phyloP scores from a whole-genome alignment of 2,113 vertebrate species.

The Xiphophorus couchianus region DNA sequence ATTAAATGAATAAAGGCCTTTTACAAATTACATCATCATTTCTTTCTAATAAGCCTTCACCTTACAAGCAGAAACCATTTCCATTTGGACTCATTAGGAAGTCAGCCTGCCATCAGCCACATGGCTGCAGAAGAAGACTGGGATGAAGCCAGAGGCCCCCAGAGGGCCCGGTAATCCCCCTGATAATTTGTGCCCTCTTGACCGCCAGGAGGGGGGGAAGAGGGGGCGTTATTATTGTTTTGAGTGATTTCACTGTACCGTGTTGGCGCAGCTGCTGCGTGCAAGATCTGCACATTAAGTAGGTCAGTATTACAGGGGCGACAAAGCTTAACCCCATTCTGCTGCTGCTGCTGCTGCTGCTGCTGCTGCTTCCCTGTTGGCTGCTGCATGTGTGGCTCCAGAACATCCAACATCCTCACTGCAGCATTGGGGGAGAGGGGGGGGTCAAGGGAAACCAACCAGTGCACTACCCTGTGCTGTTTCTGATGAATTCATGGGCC shows the following conservation, averaged over 20 bases:
- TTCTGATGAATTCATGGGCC: constrained; percentile 27
- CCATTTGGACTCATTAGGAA: constrained; percentile 3
- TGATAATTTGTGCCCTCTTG: constrained; percentile 30
- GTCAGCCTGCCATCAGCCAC: not conserved
- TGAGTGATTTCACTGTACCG: constrained; percentile 57
- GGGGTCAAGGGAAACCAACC: not conserved
- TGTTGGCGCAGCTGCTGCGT: constrained; percentile 35
- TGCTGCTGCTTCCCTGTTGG: constrained; percentile 12
- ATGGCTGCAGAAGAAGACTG: not conserved
- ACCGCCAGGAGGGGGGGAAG: constrained; percentile 12
- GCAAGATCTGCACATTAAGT: constrained; percentile 65
- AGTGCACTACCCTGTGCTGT: constrained; percentile 16
- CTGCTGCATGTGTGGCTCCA: constrained; percentile 11
- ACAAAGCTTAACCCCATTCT: constrained; percentile 66
- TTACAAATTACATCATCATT: constrained; percentile 1
- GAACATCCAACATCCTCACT: constrained; percentile 9
- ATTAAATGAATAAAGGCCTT: not conserved
- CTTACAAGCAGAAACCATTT: not conserved
- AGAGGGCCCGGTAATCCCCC: constrained; percentile 27
- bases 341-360: constrained; percentile 26
- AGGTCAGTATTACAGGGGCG: constrained; percentile 77
- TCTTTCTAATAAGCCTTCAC: constrained; percentile 2
- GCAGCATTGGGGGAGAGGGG: not conserved
- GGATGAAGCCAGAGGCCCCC: constrained; percentile 3
- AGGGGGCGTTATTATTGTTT: constrained; percentile 66